A percentile compares a stretch with the other conserved stretches of the same genome.
These are phyloP conservation scores for Siniperca undulata DNA, from an alignment of 2,797 vertebrate species.

Conservation along the genomic window DNA sequence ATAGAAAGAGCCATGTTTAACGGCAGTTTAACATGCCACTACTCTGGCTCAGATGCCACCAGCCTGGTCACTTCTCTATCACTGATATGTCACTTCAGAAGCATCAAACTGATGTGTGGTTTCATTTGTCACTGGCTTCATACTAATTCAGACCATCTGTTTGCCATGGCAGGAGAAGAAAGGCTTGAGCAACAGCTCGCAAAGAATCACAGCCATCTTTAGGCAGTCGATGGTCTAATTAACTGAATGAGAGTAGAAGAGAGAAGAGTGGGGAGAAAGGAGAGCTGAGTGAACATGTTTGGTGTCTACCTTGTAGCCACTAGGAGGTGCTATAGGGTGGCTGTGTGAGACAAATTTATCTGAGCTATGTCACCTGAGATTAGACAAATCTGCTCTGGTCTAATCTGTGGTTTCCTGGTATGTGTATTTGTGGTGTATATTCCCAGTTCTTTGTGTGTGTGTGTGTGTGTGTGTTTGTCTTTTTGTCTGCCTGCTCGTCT, in stretches of 20 bases:
- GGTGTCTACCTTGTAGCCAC: slow-evolving; percentile 50
- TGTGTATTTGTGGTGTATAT: slow-evolving; percentile 59
- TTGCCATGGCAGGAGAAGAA: slow-evolving; percentile 31
- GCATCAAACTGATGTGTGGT: slow-evolving; percentile 21
- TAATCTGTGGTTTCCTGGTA: slow-evolving; percentile 79
- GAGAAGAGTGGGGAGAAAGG: neutral
- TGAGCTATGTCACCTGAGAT: slow-evolving; percentile 84
- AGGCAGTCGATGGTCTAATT: slow-evolving; percentile 36
- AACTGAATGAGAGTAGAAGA: slow-evolving; percentile 35
- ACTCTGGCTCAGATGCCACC: slow-evolving; percentile 16
- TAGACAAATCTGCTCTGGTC: slow-evolving; percentile 80
- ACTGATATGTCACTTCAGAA: slow-evolving; percentile 18
- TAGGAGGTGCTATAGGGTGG: slow-evolving; percentile 61
- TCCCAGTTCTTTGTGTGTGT: slow-evolving; percentile 30
- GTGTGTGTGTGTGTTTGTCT: slow-evolving; percentile 17
- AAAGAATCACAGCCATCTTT: slow-evolving; percentile 29
- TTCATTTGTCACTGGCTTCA: slow-evolving; percentile 32
- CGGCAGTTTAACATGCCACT: slow-evolving; percentile 2
- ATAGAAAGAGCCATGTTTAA: slow-evolving; percentile 14
- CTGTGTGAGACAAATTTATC: slow-evolving; percentile 51
- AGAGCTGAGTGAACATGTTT: neutral
- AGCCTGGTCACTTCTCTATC: neutral
- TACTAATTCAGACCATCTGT: slow-evolving; percentile 43
- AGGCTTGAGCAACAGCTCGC: slow-evolving; percentile 30
- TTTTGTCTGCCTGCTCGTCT: slow-evolving; percentile 23